phyloP scores from a whole-genome alignment of 2,888 invertebrate genomes.

The Sympetrum striolatum region DNA sequence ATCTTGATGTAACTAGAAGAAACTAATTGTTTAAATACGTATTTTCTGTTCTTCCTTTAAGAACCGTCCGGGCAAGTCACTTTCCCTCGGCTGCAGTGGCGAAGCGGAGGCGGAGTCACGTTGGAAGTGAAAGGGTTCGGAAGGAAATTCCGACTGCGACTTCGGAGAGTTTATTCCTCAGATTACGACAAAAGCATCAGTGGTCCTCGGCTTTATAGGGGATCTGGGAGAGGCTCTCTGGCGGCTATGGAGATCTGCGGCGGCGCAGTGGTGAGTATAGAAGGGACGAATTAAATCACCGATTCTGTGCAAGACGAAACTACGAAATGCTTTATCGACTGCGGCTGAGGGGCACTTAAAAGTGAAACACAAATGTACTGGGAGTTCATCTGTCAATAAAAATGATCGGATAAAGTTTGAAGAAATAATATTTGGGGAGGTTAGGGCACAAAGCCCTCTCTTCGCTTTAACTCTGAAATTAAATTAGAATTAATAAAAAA shows the following conservation, averaged over 20 bases:
- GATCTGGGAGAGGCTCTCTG: neutral
- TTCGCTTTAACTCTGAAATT: no score
- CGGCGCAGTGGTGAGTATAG: neutral
- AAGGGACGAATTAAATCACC: neutral
- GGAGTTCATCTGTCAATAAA: no score
- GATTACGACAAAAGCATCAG: neutral
- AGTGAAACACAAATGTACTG: no score
- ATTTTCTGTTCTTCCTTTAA: neutral
- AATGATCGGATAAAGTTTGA: no score
- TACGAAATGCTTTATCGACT: neutral
- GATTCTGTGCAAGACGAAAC: neutral
- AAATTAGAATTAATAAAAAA: no score
- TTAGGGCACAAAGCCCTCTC: no score
- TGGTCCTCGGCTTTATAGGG: neutral
- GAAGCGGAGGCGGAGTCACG: neutral
- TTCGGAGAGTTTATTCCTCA: neutral
- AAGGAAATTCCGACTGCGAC: slow-evolving; percentile 24
- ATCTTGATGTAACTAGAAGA: neutral
- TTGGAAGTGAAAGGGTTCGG: slow-evolving; percentile 26
- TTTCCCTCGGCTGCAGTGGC: slow-evolving; percentile 17
- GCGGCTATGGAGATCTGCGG: slow-evolving; percentile 25
- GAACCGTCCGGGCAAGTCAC: neutral
- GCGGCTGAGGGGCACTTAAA: no score
- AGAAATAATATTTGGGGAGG: no score
- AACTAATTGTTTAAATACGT: neutral